Evolutionary conservation across 2,888 invertebrate genomes (phyloP), one percentile per base, ranked within the genome.

Genomic region (Lasioglossum villosulum): DNA sequence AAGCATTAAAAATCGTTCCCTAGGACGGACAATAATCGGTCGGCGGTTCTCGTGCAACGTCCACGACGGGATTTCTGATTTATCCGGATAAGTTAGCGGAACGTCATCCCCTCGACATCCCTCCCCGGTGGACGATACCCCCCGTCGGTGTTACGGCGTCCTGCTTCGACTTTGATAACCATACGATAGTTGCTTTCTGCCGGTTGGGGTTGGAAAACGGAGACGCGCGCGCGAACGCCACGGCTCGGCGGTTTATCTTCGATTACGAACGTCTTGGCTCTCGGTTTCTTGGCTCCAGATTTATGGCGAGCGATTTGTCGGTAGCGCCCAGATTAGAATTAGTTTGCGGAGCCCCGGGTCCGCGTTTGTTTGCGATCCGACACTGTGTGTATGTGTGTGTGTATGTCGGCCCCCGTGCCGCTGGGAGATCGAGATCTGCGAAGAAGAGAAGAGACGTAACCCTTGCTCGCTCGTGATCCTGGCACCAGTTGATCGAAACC

Each of bases 271-370:
- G 94, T 94, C 94, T 93, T 92, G 93, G 93, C 92, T 92, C 91
- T 93, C 82, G 92, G 93, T 93, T 94, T 92, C 94, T 93, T 91
- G 93, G 93, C 89, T 90, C 88, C 91, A 89, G 92, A 95, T 95
- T 95, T 94, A 95, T 95, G 93, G 95, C 91, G 89, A 92, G 93
- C 94, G 94, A 95, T 95, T 95, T 95, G 95, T 95, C 93, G 94
- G 92, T 93, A 93, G 93, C 93, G 88, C 93, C 86, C 93, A 94
- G 94, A 95, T 95, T 94, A 94, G 94, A 95, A 95, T 95, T 95
- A 95, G 95, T 94, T 95, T 95, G 93, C 93, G 90, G 90, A 92
- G 91, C 89, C 86, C 80, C 83, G 84, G 86, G 84, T 84, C 81
- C 86, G 87, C 88, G 91, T 90, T 91, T 92, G 91, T 92, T 92